Base-by-base conservation (phyloP, 1,140 invertebrate species). In the Bombus difficillimus region DNA sequence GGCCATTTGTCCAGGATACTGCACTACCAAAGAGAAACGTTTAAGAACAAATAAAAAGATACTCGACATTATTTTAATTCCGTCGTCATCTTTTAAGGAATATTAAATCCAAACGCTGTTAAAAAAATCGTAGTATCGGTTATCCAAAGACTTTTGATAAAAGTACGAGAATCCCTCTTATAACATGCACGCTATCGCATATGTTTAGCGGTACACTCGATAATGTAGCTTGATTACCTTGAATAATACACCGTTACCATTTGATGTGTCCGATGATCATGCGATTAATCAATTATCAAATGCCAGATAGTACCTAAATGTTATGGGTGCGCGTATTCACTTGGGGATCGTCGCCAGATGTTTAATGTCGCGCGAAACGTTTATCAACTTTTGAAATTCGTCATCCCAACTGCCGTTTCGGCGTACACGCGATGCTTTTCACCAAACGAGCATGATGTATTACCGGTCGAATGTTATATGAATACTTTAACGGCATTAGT, bases 161-260 rank as follows among this genome's bases (percentile, higher is more conserved):
- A 22, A 53, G 47, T 53, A 53, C 1, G 47, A 53, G 18, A 69
- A 25, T 25, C 12, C 6, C 43, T 13, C 66, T 81, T 78, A 72
- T 53, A 90, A 83, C 72, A 72, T 89, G 59, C 81, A 76, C 62
- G 34, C 53, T 43, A 69, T 77, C 81, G 85, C 83, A 64, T 76
- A 59, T 37, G 75, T 90, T 90, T 90, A 32, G 68, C 59, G 62
- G 47, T 22, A 53, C 18, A 53, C 83, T 91, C 76, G 89, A 91
- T 92, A 91, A 92, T 88, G 72, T 72, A 88, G 72, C 22, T 86
- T 68, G 83, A 90, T 91, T 86, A 83, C 72, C 53, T 80, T 87
- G 78, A 90, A 91, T 92, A 86, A 92, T 91, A 85, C 86, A 88
- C 86, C 85, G 88, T 88, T 88, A 90, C 91, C 89, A 88, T 90